Percentiles rank a stretch among this genome's conserved stretches.
Conservation (phyloP, 2,113 vertebrate genomes). For the Spea bombifrons region DNA sequence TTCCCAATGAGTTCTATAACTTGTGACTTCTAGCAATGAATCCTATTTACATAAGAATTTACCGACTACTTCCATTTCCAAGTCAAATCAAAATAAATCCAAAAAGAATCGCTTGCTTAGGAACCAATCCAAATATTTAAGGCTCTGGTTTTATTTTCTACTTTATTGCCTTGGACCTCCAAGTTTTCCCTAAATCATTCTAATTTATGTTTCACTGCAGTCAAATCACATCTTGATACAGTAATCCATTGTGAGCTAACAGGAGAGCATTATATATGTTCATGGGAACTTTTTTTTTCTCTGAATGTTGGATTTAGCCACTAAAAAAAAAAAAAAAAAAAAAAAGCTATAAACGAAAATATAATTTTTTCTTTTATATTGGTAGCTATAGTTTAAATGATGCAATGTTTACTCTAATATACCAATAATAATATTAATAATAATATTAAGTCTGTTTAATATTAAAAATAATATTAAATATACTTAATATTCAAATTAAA, state of each 20-base stretch:
- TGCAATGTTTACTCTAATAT: no score
- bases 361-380: no score
- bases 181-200: neutral
- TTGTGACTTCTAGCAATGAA: neutral
- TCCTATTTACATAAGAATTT: constrained; percentile 26
- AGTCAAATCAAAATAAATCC: constrained; percentile 32
- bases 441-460: no score
- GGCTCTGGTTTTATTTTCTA: constrained; percentile 10
- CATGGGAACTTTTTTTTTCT: neutral
- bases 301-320: no score
- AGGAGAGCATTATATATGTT: neutral
- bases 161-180: constrained; percentile 6
- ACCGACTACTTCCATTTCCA: constrained; percentile 20
- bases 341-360: no score
- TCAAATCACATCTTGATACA: constrained; percentile 15
- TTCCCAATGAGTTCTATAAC: neutral
- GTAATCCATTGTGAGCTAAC: constrained; percentile 19
- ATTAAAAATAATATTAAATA: no score
- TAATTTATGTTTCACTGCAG: constrained; percentile 20
- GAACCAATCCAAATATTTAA: constrained; percentile 19
- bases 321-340: no score
- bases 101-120: constrained; percentile 18
- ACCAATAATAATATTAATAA: no score
- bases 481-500: no score
- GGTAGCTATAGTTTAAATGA: no score